Evolutionary conservation across 2,113 vertebrate species (phyloP).

Genomic region (Scomber japonicus): DNA sequence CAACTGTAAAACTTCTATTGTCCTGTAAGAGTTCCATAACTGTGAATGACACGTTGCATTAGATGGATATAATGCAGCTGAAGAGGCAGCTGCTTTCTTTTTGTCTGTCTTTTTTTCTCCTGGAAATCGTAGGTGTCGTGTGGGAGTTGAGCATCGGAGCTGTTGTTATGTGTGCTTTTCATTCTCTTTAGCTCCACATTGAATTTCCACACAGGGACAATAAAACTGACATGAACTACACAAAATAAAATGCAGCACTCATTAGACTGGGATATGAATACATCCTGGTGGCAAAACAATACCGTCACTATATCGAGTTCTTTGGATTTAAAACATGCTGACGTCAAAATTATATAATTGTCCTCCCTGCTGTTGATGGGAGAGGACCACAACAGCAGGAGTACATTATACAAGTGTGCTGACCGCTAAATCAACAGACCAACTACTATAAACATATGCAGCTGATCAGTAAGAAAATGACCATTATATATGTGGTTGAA

Average conservation of each 20-base stretch:
- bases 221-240: background rate
- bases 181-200: conserved; percentile 1
- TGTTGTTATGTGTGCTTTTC: conserved; percentile 20
- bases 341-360: conserved; percentile 19
- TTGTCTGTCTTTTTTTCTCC: background rate
- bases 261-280: background rate
- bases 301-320: background rate
- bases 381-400: background rate
- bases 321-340: conserved; percentile 11
- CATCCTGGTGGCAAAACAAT: background rate
- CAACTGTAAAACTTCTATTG: background rate
- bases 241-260: background rate
- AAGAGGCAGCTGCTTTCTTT: conserved; percentile 13
- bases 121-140: conserved; percentile 26
- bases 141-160: conserved; percentile 30
- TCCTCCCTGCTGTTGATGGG: background rate
- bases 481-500: background rate
- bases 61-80: conserved; percentile 4
- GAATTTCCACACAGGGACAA: background rate
- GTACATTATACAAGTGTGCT: background rate
- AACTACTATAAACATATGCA: no score
- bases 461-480: no score
- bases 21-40: background rate
- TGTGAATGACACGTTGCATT: background rate
- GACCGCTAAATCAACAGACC: no score